Conservation (phyloP, 2,888 invertebrate genomes). For the Eustalomyia histrio region DNA sequence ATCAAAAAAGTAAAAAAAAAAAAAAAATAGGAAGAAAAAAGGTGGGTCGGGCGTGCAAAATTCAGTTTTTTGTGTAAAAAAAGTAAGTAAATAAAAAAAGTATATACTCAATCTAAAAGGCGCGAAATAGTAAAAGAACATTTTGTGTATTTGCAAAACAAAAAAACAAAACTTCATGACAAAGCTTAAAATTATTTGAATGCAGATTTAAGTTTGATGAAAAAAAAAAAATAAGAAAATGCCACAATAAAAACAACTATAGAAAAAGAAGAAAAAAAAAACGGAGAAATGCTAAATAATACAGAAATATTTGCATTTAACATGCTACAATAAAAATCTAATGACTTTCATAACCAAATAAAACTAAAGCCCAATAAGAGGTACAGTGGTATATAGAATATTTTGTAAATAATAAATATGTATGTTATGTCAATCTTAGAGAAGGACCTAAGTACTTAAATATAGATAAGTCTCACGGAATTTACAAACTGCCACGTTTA, state of each 20-base stretch:
- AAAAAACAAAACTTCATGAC: slow-evolving; percentile 51
- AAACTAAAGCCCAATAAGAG: slow-evolving; percentile 12
- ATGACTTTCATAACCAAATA: slow-evolving; percentile 59
- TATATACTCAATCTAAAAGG: slow-evolving; percentile 39
- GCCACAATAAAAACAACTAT: slow-evolving; percentile 26
- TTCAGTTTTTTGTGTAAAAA: slow-evolving; percentile 22
- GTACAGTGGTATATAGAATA: slow-evolving; percentile 18
- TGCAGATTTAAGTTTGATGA: slow-evolving; percentile 54
- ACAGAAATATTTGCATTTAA: slow-evolving; percentile 57
- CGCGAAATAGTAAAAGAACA: slow-evolving; percentile 61
- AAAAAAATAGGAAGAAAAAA: slow-evolving; percentile 32
- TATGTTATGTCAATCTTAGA: too few species aligned
- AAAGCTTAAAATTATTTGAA: slow-evolving; percentile 58
- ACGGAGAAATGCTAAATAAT: not conserved
- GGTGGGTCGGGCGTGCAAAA: slow-evolving; percentile 58
- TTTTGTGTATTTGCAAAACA: slow-evolving; percentile 27
- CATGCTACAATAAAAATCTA: slow-evolving; percentile 54
- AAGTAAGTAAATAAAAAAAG: slow-evolving; percentile 14
- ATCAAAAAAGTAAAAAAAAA: slow-evolving; percentile 49
- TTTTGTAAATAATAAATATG: too few species aligned
- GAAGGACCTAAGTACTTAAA: too few species aligned
- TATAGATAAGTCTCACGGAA: too few species aligned
- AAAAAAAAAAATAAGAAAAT: slow-evolving; percentile 30
- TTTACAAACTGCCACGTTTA: too few species aligned
- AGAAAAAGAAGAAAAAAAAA: not conserved